Evolutionary conservation across 1,140 invertebrate genomes (phyloP).

Genomic region (Heliconius nattereri): DNA sequence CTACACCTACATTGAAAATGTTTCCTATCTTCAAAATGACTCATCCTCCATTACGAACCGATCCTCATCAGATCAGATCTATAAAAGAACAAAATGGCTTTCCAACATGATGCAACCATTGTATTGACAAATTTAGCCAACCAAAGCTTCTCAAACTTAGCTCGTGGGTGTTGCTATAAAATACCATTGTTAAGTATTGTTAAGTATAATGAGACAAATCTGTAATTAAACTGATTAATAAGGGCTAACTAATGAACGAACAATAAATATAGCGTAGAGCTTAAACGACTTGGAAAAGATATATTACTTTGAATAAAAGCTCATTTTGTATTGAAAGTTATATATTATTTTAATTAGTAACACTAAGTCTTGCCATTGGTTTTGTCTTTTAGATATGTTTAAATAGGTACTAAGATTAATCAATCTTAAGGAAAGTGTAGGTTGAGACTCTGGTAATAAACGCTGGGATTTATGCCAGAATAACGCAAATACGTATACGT

Average conservation of each 20-base stretch:
- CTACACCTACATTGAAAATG: neutral
- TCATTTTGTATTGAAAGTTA: conserved; percentile 1
- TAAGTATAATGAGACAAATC: conserved; percentile 22
- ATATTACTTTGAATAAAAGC: neutral
- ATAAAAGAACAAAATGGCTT: conserved; percentile 13
- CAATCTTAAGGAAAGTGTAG: too few species aligned
- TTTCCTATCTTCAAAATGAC: neutral
- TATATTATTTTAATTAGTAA: conserved; percentile 8
- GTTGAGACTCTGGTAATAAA: too few species aligned
- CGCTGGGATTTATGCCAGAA: too few species aligned
- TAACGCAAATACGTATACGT: too few species aligned
- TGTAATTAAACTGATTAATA: conserved; percentile 35
- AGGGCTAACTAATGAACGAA: conserved; percentile 25
- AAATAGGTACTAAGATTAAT: too few species aligned
- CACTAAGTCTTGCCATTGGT: conserved; percentile 1
- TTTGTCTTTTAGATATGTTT: neutral
- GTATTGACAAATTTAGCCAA: conserved; percentile 32
- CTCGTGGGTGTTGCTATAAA: conserved; percentile 34
- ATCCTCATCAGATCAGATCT: conserved; percentile 12
- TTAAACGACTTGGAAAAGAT: neutral
- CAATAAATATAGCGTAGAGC: neutral
- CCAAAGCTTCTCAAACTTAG: conserved; percentile 22
- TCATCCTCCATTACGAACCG: neutral
- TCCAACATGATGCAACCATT: conserved; percentile 22
- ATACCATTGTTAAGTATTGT: conserved; percentile 24